A percentile compares a stretch with the other conserved stretches of the same genome.
Conservation (phyloP, 64 coral and sea anemone species). For the Trachythela sp. region DNA sequence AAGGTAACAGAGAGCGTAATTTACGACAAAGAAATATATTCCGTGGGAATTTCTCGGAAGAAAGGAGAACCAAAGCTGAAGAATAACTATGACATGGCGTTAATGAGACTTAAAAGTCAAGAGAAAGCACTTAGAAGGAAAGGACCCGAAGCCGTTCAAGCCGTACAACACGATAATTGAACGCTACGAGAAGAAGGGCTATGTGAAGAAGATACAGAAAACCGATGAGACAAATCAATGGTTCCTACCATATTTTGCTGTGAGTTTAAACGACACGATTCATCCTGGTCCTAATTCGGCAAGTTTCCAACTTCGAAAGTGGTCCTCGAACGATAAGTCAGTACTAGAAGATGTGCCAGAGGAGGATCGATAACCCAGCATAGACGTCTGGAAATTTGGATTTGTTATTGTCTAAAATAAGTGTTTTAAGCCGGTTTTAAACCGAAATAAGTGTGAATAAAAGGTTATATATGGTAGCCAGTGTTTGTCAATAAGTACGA, state of each 20-base stretch:
- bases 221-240: background rate
- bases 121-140: no score
- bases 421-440: no score
- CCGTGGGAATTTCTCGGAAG: no score
- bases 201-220: constrained; percentile 10
- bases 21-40: no score
- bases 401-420: background rate
- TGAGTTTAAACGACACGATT: background rate
- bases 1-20: no score
- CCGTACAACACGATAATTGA: background rate
- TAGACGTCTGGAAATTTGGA: background rate
- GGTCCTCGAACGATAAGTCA: background rate
- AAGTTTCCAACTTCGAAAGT: background rate
- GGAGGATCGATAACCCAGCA: background rate
- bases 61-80: no score
- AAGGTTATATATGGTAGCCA: no score
- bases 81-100: no score
- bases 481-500: no score
- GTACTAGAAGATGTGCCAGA: background rate
- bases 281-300: background rate
- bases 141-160: no score
- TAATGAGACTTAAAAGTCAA: no score
- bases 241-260: background rate
- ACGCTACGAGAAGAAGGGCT: background rate
- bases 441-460: no score